These are phyloP conservation scores for Hydrocynus forskahlii DNA, from an alignment of 2,797 vertebrate species.

Conservation along the genomic window DNA sequence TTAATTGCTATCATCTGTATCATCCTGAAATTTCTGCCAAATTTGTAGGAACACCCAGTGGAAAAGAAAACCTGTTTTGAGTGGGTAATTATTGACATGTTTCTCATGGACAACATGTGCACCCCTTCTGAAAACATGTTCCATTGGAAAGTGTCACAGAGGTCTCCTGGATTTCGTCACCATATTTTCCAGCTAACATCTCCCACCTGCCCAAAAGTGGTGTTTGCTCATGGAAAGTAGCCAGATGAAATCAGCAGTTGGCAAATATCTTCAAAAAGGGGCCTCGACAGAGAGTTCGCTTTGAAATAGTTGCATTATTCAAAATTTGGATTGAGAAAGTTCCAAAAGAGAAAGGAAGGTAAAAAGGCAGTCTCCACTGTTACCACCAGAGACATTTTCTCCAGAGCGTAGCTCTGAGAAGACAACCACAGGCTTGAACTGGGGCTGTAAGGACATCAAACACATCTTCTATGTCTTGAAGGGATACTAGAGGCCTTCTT, in stretches of 20 bases:
- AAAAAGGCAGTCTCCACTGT: constrained; percentile 47
- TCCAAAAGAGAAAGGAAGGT: constrained; percentile 49
- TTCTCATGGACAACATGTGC: constrained; percentile 46
- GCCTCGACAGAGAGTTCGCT: constrained; percentile 31
- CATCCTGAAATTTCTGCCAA: constrained; percentile 20
- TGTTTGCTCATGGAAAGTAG: constrained; percentile 42
- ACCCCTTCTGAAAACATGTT: constrained; percentile 53
- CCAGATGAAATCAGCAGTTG: constrained; percentile 48
- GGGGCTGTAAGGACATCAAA: constrained; percentile 73
- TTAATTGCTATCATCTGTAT: constrained; percentile 30
- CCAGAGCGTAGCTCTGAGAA: constrained; percentile 65
- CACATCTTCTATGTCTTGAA: constrained; percentile 63
- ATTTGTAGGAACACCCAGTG: constrained; percentile 40
- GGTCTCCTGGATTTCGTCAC: constrained; percentile 37
- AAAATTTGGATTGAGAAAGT: constrained; percentile 63
- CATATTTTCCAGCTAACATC: constrained; percentile 14
- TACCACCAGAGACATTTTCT: constrained; percentile 54
- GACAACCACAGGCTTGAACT: constrained; percentile 65
- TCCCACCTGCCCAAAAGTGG: constrained; percentile 40
- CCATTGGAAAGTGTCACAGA: constrained; percentile 28
- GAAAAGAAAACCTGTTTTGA: constrained; percentile 50
- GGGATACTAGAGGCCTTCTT: constrained; percentile 60
- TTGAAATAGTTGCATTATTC: constrained; percentile 61
- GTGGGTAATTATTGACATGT: constrained; percentile 57
- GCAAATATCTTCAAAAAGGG: constrained; percentile 50